Conservation (phyloP, 2,797 vertebrate species). For the Carcharodon carcharias region DNA sequence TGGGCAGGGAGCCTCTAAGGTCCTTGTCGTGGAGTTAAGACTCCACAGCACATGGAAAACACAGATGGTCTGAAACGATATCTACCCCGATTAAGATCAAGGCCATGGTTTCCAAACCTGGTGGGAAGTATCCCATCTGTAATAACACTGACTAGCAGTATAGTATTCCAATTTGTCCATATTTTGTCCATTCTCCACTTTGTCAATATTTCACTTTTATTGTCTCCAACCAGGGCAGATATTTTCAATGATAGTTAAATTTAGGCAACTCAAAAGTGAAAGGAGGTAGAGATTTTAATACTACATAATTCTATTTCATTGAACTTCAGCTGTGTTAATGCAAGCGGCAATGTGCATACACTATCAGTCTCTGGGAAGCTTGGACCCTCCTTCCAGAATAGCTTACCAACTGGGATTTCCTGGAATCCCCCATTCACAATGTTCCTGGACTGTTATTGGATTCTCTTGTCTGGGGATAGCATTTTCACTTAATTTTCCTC, state of each 20-base stretch:
- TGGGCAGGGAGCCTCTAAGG: too few relatives aligned
- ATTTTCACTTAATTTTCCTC: neutral
- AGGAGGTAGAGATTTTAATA: neutral
- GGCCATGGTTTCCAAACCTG: neutral
- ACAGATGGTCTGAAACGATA: too few relatives aligned
- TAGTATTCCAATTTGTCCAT: neutral
- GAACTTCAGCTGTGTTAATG: neutral
- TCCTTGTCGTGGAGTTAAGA: too few relatives aligned
- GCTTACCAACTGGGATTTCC: too few relatives aligned
- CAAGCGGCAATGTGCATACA: too few relatives aligned
- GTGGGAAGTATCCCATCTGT: neutral
- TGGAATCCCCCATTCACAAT: neutral
- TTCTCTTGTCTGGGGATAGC: neutral
- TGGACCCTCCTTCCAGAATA: neutral
- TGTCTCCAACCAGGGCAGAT: too few relatives aligned
- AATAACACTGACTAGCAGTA: neutral
- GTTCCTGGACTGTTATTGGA: neutral
- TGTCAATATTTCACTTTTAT: neutral
- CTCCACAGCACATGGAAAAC: too few relatives aligned
- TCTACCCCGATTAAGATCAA: too few relatives aligned
- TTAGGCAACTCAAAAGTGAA: neutral
- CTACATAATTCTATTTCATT: neutral
- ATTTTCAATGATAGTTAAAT: neutral
- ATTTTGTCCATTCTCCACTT: neutral
- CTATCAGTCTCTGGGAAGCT: neutral